These are phyloP conservation scores for Drosophila tropicalis DNA, from an alignment of 1,140 invertebrate species.

Conservation along the genomic window DNA sequence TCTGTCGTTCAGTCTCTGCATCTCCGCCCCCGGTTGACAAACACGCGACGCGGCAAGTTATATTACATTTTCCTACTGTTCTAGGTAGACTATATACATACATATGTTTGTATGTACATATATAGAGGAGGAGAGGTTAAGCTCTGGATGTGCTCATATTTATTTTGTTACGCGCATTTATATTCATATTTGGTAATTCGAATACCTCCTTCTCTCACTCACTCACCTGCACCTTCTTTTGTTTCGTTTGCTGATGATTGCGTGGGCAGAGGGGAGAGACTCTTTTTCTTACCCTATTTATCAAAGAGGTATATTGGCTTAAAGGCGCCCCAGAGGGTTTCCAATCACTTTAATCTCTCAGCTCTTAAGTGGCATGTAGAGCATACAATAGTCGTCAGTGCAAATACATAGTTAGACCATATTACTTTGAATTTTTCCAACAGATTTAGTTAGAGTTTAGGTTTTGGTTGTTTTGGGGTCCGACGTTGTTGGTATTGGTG, in stretches of 20 bases:
- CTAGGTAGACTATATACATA: slow-evolving; percentile 6
- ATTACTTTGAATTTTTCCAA: slow-evolving; percentile 29
- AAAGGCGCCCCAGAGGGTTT: no score
- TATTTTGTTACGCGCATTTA: slow-evolving; percentile 51
- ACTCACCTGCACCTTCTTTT: slow-evolving; percentile 35
- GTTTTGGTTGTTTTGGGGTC: background rate
- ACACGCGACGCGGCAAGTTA: slow-evolving; percentile 35
- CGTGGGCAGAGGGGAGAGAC: slow-evolving; percentile 31
- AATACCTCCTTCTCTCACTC: slow-evolving; percentile 31
- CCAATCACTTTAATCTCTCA: no score
- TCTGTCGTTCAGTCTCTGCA: background rate
- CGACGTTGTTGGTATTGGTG: slow-evolving; percentile 35
- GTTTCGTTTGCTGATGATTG: slow-evolving; percentile 32
- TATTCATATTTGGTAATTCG: slow-evolving; percentile 74
- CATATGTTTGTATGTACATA: background rate
- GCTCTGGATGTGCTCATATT: slow-evolving; percentile 45
- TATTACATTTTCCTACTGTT: slow-evolving; percentile 76
- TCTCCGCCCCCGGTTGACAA: slow-evolving; percentile 37
- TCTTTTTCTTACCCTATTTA: slow-evolving; percentile 18
- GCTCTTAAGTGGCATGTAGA: background rate
- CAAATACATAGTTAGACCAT: background rate
- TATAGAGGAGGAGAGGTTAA: slow-evolving; percentile 13
- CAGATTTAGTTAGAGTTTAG: slow-evolving; percentile 33
- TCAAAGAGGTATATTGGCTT: no score
- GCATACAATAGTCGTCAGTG: background rate